Evolutionary conservation across 2,113 vertebrate species (phyloP), one percentile per base, ranked within the genome.

Genomic region (Nycticorax nycticorax): DNA sequence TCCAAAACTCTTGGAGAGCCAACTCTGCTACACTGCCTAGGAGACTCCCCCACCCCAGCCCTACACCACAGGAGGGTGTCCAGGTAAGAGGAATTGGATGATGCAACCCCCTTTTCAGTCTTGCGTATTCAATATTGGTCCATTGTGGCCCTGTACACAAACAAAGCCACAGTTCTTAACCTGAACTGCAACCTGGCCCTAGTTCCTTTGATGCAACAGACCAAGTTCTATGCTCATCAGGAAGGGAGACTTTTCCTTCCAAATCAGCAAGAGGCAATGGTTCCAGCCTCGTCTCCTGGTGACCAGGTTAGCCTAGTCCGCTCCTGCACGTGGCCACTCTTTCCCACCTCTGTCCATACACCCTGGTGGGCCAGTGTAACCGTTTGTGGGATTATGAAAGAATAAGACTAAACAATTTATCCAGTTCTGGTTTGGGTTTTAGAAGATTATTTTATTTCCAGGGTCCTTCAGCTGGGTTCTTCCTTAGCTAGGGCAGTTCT

Each of bases 11-110:
- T 5, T 24, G 32, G 26, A 57, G 56, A 57, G 14, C 47, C 86
- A 85, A 11, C 41, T 52, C 57, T 50, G 59, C 68, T 30, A 76
- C 13, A 0, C 35, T 85, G 50, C 69, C 66, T 11, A 73, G 3
- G 4, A 84, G 28, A 78, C 5, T 81, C 11, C 39, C 8, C 11
- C 0, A 0, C 1, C 30, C 21, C 2, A 85, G 43, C 22, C 14
- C 55, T 12, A 6, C 35, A 13, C 8, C 59, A 39, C 37, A 26
- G 47, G 13, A 30, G 1, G 7, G 10, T 35, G 24, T 43, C 69
- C 95, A 96, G 97, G 96, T 98, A 95, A 94, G 30, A 28, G 12
- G 41, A 94, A 11, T 0, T n/a, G 30, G 21, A 69, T 41, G 14
- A 33, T 43, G 11, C 3, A 56, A 39, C 10, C 21, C 45, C 59